These are phyloP conservation scores for Agonopterix alstromeriana DNA, from an alignment of 2,888 invertebrate species.

Conservation along the genomic window DNA sequence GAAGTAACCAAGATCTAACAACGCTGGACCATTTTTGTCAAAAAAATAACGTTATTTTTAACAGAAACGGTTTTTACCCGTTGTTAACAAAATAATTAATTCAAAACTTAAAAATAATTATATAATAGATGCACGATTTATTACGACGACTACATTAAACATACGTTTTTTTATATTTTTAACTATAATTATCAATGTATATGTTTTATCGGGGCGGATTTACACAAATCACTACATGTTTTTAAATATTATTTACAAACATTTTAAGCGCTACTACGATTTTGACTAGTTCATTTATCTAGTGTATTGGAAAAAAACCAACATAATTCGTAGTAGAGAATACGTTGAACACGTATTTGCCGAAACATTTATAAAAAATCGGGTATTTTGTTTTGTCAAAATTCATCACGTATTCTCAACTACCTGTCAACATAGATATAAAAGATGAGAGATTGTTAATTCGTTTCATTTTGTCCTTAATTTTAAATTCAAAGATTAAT, in stretches of 20 bases:
- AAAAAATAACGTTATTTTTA: no score
- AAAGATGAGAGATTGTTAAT: conserved; percentile 18
- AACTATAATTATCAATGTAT: conserved; percentile 13
- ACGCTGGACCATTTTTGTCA: no score
- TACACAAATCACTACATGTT: conserved; percentile 57
- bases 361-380: no score
- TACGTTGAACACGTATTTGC: no score
- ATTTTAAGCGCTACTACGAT: conserved; percentile 52
- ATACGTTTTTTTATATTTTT: conserved; percentile 24
- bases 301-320: conserved; percentile 7
- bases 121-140: conserved; percentile 1
- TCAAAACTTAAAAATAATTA: not conserved
- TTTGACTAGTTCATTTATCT: conserved; percentile 18
- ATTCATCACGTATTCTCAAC: no score
- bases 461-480: conserved; percentile 31
- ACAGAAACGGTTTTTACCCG: no score
- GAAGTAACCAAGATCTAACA: no score
- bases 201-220: conserved; percentile 47
- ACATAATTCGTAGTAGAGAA: no score
- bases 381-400: no score
- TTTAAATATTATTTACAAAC: conserved; percentile 57
- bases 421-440: not conserved
- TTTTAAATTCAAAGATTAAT: conserved; percentile 20
- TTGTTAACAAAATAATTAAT: no score
- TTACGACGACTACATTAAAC: conserved; percentile 16